Percentiles rank a stretch among this genome's conserved stretches.
These are phyloP conservation scores for Thaumatotibia leucotreta DNA, from an alignment of 1,140 invertebrate species.

Conservation along the genomic window DNA sequence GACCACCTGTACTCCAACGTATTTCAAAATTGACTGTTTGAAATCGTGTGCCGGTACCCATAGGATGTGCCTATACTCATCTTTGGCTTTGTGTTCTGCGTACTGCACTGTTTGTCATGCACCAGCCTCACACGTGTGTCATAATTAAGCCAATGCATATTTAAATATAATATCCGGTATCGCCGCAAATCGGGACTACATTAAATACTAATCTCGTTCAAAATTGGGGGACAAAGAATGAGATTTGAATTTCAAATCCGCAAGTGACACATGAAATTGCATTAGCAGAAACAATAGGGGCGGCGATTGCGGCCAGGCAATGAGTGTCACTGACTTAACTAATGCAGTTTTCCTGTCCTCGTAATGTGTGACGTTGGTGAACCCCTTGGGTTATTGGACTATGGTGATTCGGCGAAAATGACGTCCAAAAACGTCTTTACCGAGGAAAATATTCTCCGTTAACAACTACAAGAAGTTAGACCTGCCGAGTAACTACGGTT, in stretches of 20 bases:
- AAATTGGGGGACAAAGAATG: slow-evolving; percentile 36
- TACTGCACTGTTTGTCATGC: slow-evolving; percentile 20
- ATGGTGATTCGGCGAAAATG: slow-evolving; percentile 1
- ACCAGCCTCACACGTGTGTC: background rate
- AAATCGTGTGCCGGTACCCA: background rate
- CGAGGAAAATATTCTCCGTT: too few relatives aligned
- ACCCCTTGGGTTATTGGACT: background rate
- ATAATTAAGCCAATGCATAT: background rate
- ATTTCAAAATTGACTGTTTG: background rate
- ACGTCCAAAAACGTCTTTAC: background rate
- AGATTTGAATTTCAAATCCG: slow-evolving; percentile 56
- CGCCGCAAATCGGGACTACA: slow-evolving; percentile 13
- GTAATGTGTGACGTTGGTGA: background rate
- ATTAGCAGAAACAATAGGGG: slow-evolving; percentile 34
- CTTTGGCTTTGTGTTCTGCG: background rate
- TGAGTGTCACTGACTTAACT: background rate
- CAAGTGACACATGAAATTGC: slow-evolving; percentile 47
- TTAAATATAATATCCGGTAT: background rate
- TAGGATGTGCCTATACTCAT: too few relatives aligned
- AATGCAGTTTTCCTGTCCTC: slow-evolving; percentile 11
- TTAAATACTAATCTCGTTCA: slow-evolving; percentile 32
- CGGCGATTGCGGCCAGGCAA: slow-evolving; percentile 23
- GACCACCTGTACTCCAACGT: too few relatives aligned
- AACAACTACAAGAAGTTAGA: too few relatives aligned
- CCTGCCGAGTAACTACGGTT: too few relatives aligned